Evolutionary conservation across 1,140 invertebrate genomes (phyloP).

Genomic region (Scaptodrosophila lebanonensis): DNA sequence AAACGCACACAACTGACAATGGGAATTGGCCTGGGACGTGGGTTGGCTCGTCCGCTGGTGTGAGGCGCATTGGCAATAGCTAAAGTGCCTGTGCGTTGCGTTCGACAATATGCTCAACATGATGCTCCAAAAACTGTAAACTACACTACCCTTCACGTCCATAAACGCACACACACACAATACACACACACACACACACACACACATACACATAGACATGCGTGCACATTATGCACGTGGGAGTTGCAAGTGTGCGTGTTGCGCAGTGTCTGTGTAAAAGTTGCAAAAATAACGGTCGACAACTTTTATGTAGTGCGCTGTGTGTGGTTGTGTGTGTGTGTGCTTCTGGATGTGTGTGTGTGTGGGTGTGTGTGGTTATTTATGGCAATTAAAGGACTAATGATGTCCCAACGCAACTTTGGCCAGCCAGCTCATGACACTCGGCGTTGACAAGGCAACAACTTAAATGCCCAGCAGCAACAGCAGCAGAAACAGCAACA

Average conservation of each 20-base stretch:
- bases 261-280: slow-evolving; percentile 24
- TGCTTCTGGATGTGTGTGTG: no score
- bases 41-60: slow-evolving; percentile 14
- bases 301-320: slow-evolving; percentile 53
- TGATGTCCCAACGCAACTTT: slow-evolving; percentile 66
- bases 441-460: slow-evolving; percentile 26
- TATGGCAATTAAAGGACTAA: slow-evolving; percentile 75
- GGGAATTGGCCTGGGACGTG: slow-evolving; percentile 58
- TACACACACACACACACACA: slow-evolving; percentile 5
- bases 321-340: slow-evolving; percentile 34
- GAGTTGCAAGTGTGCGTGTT: slow-evolving; percentile 41
- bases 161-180: neutral
- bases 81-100: slow-evolving; percentile 48
- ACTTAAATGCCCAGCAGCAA: neutral
- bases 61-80: slow-evolving; percentile 45
- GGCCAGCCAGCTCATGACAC: slow-evolving; percentile 45
- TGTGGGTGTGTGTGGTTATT: slow-evolving; percentile 45
- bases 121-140: slow-evolving; percentile 54
- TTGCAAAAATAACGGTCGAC: slow-evolving; percentile 68
- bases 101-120: slow-evolving; percentile 64
- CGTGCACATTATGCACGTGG: slow-evolving; percentile 56
- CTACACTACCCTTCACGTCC: slow-evolving; percentile 27
- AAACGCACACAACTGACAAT: slow-evolving; percentile 52
- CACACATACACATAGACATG: slow-evolving; percentile 1
- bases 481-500: slow-evolving; percentile 3